Evolutionary conservation across 2,888 invertebrate genomes (phyloP).

Genomic region (Malacosoma neustria): DNA sequence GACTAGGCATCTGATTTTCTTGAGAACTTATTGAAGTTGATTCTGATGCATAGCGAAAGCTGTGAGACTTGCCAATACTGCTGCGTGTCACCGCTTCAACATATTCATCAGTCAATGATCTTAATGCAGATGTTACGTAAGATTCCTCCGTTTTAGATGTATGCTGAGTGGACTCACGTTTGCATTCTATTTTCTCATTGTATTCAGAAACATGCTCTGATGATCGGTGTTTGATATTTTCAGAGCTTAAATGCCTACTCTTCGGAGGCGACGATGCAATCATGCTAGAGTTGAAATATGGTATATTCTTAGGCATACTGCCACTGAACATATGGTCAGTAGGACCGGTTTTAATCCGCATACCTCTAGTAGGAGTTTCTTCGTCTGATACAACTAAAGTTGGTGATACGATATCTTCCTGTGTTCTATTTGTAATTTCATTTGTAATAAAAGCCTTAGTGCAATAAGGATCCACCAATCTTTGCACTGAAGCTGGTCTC

Average conservation of each 20-base stretch:
- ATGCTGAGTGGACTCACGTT: constrained; percentile 40
- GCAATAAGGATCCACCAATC: constrained; percentile 49
- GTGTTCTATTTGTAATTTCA: constrained; percentile 38
- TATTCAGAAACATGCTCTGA: constrained; percentile 51
- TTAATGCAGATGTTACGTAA: constrained; percentile 43
- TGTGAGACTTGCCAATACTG: constrained; percentile 81
- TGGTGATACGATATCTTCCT: constrained; percentile 39
- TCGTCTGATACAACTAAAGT: constrained; percentile 47
- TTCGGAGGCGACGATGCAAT: constrained; percentile 60
- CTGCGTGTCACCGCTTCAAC: constrained; percentile 66
- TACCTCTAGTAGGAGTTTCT: constrained; percentile 44
- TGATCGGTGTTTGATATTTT: constrained; percentile 55
- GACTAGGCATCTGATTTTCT: constrained; percentile 67
- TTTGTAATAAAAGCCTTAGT: constrained; percentile 59
- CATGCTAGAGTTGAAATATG: constrained; percentile 52
- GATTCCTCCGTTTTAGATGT: constrained; percentile 49
- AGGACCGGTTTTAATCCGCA: constrained; percentile 45
- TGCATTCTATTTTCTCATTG: constrained; percentile 43
- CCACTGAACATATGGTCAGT: constrained; percentile 55
- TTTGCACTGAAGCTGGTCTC: constrained; percentile 51
- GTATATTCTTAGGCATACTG: constrained; percentile 62
- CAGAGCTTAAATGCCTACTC: constrained; percentile 56
- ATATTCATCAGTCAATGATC: constrained; percentile 61
- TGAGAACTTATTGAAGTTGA: constrained; percentile 61
- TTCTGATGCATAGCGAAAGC: constrained; percentile 78